Conservation (phyloP, 1,140 invertebrate genomes). For the Platorchestia sp. region DNA sequence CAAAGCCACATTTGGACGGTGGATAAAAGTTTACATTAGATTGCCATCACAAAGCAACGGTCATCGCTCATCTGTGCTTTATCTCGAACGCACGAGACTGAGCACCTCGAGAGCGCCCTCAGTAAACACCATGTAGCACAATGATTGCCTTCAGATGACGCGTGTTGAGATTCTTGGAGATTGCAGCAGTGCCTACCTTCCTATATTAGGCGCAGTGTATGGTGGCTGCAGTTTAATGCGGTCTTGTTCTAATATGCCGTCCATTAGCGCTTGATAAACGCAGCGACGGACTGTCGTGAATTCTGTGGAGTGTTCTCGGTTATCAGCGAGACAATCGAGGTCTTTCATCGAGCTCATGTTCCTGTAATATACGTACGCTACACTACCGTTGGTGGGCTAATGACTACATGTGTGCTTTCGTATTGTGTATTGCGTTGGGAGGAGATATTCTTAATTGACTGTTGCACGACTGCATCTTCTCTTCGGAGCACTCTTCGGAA, state of each 20-base stretch:
- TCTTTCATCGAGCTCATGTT: background rate
- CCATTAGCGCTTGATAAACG: constrained; percentile 2
- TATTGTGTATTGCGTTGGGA: background rate
- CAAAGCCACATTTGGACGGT: background rate
- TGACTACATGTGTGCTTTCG: background rate
- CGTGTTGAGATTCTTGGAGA: background rate
- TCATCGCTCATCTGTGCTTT: background rate
- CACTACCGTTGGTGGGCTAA: background rate
- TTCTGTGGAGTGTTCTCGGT: background rate
- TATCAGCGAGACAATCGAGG: background rate
- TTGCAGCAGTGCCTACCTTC: background rate
- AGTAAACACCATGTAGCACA: constrained; percentile 20
- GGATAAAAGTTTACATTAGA: background rate
- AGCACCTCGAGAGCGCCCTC: background rate
- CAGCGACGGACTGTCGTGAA: background rate
- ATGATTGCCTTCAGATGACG: constrained; percentile 38
- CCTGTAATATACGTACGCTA: background rate
- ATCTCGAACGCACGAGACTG: background rate
- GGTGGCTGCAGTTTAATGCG: background rate
- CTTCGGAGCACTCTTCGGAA: background rate
- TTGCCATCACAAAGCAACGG: background rate
- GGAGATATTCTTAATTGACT: background rate
- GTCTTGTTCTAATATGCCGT: background rate
- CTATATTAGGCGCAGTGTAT: background rate
- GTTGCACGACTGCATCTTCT: background rate